Base-by-base conservation (phyloP, 2,888 invertebrate genomes). In the Rotaria macrura region DNA sequence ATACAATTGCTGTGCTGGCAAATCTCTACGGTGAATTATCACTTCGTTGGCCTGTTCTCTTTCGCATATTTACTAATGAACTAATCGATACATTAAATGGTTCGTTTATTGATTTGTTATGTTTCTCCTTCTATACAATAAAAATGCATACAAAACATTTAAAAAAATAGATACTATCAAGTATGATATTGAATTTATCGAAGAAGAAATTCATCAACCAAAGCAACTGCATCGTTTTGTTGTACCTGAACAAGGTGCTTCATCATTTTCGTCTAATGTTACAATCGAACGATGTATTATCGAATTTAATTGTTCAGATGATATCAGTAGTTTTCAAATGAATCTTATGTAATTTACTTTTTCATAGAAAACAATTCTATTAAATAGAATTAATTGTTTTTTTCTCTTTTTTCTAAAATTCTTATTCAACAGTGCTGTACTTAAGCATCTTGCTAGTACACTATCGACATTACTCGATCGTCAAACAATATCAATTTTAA, bases 11-110 rank as follows among this genome's bases (percentile, higher is more conserved):
- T 74, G 40, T 74, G 4, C 40, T 74, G 12, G 38, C 74, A 2
- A 38, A 74, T 43, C 38, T 74, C 40, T 74, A 74, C 40, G 74
- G 40, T 74, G 74, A 74, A 74, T 40, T 74, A 74, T 74, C 74
- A 74, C 40, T 74, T 25, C 74, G 74, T 20, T 74, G 74, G 74
- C 74, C 74, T 7, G 74, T 14, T 40, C 40, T 43, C 3, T 74
- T 74, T 74, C 74, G 40, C 23, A 40, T 74, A 74, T 74, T 74
- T 74, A 40, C 12, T 10, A 74, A 74, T 74, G 74, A 74, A 74
- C 29, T 74, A 12, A 74, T 74, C 25, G 38, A 74, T 74, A 74
- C 74, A 10, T 9, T 74, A 23, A 74, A 74, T 74, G 74, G 74
- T 74, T 40, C 25, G 40, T 74, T 40, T 7, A 25, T 40, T 40